Conservation (phyloP, 2,888 invertebrate species). For the Phengaris alcon region DNA sequence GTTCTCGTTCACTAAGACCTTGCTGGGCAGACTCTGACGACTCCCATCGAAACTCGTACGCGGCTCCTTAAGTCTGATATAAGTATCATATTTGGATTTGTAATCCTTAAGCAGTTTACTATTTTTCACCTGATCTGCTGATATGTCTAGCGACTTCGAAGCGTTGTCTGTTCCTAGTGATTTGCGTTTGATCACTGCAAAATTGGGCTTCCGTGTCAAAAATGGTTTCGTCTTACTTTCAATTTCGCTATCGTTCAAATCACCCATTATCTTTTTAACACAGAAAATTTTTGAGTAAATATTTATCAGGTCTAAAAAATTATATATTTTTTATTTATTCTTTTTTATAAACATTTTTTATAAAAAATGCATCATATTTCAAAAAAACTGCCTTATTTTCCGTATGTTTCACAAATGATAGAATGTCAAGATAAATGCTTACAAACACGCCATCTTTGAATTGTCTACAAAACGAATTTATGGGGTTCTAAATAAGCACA, state of each 20-base stretch:
- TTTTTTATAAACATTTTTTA: no score
- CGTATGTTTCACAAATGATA: no score
- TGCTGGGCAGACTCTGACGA: conserved; percentile 37
- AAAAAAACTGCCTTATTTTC: no score
- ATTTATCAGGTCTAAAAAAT: no score
- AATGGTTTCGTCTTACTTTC: neutral
- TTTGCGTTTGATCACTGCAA: neutral
- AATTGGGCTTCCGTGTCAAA: neutral
- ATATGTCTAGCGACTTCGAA: neutral
- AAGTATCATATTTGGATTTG: neutral
- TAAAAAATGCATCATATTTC: no score
- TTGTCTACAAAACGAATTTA: neutral
- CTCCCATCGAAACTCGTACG: neutral
- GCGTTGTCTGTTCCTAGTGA: neutral
- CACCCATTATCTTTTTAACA: neutral
- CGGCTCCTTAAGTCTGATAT: neutral
- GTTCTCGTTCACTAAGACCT: conserved; percentile 48
- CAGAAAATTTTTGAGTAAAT: neutral
- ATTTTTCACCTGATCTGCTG: neutral
- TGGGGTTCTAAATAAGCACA: neutral
- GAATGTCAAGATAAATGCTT: neutral
- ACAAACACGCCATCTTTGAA: neutral
- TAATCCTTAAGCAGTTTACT: neutral
- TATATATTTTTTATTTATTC: no score
- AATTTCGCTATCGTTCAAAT: neutral